Conservation (phyloP, 1,140 invertebrate genomes). For the Bombus polaris region DNA sequence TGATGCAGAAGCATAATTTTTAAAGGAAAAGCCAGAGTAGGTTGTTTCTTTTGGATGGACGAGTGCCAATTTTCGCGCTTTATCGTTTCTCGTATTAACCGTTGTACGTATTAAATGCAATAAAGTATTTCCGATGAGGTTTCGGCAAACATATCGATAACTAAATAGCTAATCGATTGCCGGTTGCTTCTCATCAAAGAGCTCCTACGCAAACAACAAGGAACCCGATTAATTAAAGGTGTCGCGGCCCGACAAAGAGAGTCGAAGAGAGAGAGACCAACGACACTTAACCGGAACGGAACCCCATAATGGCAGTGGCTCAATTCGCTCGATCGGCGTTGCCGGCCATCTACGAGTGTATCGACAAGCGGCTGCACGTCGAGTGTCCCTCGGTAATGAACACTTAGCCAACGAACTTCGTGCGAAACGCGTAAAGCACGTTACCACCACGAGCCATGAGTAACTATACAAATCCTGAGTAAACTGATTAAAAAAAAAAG, state of each 20-base stretch:
- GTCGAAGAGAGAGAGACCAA: conserved; percentile 44
- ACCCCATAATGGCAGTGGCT: conserved; percentile 37
- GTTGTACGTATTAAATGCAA: neutral
- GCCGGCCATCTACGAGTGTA: conserved; percentile 34
- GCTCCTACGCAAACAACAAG: conserved; percentile 14
- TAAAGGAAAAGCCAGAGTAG: neutral
- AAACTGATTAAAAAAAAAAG: conserved; percentile 12
- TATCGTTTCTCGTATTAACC: too few species aligned
- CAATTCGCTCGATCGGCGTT: conserved; percentile 46
- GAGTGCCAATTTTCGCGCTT: neutral
- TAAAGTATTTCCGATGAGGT: neutral
- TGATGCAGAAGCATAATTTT: neutral
- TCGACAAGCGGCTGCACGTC: conserved; percentile 59
- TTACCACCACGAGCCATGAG: conserved; percentile 73
- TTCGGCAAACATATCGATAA: conserved; percentile 9
- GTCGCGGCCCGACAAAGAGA: conserved; percentile 31
- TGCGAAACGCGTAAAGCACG: conserved; percentile 72
- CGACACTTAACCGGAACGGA: conserved; percentile 49
- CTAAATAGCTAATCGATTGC: conserved; percentile 18
- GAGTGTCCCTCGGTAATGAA: conserved; percentile 66
- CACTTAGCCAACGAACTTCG: conserved; percentile 53
- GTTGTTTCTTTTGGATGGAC: neutral
- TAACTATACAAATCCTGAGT: conserved; percentile 66
- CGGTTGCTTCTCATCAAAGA: conserved; percentile 17
- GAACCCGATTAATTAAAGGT: conserved; percentile 46